These are phyloP conservation scores for Geothlypis trichas DNA, from an alignment of 2,113 vertebrate genomes.

Conservation along the genomic window DNA sequence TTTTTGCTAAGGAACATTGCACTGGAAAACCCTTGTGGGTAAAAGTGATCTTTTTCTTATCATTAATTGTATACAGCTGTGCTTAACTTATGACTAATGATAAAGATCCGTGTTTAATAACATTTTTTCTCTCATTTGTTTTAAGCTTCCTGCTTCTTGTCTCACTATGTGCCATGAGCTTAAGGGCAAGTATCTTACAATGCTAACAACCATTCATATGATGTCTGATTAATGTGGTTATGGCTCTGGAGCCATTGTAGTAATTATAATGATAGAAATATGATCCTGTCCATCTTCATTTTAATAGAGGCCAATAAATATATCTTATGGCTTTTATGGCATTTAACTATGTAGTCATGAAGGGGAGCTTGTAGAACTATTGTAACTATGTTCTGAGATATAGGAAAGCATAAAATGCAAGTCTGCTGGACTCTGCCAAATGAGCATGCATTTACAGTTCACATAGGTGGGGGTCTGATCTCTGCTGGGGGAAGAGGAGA, in stretches of 20 bases:
- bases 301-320: slow-evolving; percentile 9
- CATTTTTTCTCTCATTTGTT: background rate
- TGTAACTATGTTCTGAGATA: background rate
- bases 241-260: background rate
- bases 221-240: slow-evolving; percentile 32
- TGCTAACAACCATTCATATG: background rate
- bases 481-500: background rate
- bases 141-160: slow-evolving; percentile 6
- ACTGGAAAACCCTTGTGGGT: background rate
- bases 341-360: background rate
- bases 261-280: slow-evolving; percentile 22
- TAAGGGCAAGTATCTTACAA: slow-evolving; percentile 2
- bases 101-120: background rate
- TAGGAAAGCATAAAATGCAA: background rate
- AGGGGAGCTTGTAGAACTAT: background rate
- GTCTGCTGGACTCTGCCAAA: background rate
- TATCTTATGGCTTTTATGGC: background rate
- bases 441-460: background rate
- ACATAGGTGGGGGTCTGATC: background rate
- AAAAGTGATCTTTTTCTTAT: background rate
- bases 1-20: slow-evolving; percentile 1
- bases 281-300: slow-evolving; percentile 8
- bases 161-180: background rate
- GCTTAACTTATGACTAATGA: background rate
- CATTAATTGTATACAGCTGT: background rate